Conservation (phyloP, 1,140 invertebrate genomes). For the Leguminivora glycinivorella region DNA sequence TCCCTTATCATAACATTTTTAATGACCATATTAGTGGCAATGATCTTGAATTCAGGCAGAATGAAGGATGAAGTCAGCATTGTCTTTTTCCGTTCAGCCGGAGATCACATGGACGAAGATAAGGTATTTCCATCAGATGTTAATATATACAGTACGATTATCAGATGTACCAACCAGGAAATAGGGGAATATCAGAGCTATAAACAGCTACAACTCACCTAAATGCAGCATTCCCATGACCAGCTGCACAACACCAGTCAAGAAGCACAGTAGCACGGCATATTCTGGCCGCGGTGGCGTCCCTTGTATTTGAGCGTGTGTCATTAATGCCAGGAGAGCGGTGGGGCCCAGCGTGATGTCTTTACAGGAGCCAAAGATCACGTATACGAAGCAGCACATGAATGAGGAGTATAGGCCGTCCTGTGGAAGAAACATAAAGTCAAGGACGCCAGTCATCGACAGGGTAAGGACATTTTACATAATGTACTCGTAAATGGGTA, state of each 20-base stretch:
- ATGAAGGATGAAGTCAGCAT: no score
- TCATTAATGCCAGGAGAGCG: conserved; percentile 91
- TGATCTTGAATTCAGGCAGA: no score
- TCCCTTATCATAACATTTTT: no score
- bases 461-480: no score
- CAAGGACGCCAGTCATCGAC: not conserved
- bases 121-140: no score
- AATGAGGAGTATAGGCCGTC: conserved; percentile 96
- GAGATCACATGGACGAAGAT: no score
- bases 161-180: no score
- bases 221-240: conserved; percentile 91
- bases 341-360: conserved; percentile 95
- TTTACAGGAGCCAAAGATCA: conserved; percentile 92
- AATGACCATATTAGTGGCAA: no score
- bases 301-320: conserved; percentile 84
- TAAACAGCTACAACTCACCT: conserved; percentile 70
- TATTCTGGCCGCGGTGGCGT: conserved; percentile 86
- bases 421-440: conserved; percentile 65
- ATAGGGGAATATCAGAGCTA: not conserved
- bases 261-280: conserved; percentile 90
- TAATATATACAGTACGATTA: no score
- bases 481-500: no score
- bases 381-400: conserved; percentile 95
- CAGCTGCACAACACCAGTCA: conserved; percentile 90
- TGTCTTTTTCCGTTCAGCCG: no score